Evolutionary conservation across 2,113 vertebrate species (phyloP), one percentile per base, ranked within the genome.

Genomic region (Pheucticus melanocephalus): DNA sequence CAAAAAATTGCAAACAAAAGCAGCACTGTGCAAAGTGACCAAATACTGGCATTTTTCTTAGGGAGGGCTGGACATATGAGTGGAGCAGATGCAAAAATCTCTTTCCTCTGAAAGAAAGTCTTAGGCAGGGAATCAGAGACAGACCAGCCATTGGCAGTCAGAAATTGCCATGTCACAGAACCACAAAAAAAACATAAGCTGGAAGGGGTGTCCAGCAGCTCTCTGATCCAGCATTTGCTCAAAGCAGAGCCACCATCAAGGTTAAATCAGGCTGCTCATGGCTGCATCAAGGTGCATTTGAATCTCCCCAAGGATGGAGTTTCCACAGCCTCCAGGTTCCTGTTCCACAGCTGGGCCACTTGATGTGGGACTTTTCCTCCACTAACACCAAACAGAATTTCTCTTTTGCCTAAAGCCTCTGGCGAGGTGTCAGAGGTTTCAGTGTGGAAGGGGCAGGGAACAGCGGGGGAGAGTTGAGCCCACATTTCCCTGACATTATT

Each of bases 171-270:
- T 15, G 17, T 40, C 57, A 40, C 17, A 53, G 47, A 66, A 20
- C 5, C 0, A 2, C 35, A 68, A 45, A 42, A 42, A 40, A 5
- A 31, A 7, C 1, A 1, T 42, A 24, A 64, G 2, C 11, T 64
- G 68, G 53, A 80, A 88, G 21, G 4, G 13, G 9, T 42, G 9
- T 59, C 44, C 0, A 0, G 35, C 35, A 71, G 31, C 17, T 14
- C 7, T 15, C 44, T 35, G 27, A 47, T 27, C 27, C 39, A 51
- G 15, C 10, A 17, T 28, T 40, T 73, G 25, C 10, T 40, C 48
- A 79, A 75, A 68, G 28, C n/a, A 57, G 25, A 75, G 17, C 28
- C 25, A 50, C 13, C 10, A 54, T 31, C 51, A 57, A 24, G 19
- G 28, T 45, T 66, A 70, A 61, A 75, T n/a, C 51, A 82, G 22